Percentiles rank a stretch among this genome's conserved stretches.
Conservation (phyloP, 2,888 invertebrate species). For the Rhagonycha fulva region DNA sequence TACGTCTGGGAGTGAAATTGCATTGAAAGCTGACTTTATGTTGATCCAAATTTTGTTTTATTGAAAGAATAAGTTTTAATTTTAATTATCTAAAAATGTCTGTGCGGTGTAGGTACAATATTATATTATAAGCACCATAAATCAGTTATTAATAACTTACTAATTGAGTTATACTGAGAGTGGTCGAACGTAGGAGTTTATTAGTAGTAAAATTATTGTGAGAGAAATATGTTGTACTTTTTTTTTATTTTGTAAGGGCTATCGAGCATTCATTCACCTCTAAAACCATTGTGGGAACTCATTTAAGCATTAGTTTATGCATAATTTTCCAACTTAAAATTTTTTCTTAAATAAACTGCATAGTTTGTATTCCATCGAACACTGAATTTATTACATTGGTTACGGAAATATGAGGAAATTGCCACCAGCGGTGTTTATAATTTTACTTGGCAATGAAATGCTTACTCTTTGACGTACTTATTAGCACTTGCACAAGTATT, state of each 20-base stretch:
- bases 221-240: not conserved
- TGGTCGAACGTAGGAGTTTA: not conserved
- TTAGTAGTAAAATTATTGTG: not conserved
- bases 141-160: not conserved
- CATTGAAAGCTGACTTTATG: not conserved
- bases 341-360: not conserved
- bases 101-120: not conserved
- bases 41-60: not conserved
- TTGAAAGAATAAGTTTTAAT: not conserved
- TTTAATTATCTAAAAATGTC: not conserved
- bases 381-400: slow-evolving; percentile 7
- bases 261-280: not conserved
- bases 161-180: not conserved
- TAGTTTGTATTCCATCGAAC: slow-evolving; percentile 11
- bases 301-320: not conserved
- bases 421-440: slow-evolving; percentile 9
- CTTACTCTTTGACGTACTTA: slow-evolving; percentile 10
- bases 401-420: slow-evolving; percentile 10
- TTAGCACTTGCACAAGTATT: slow-evolving; percentile 12
- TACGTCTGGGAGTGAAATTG: not conserved
- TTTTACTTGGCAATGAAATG: slow-evolving; percentile 12
- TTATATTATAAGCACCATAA: not conserved
- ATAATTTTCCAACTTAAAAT: slow-evolving; percentile 2
- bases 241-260: not conserved
- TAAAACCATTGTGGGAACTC: slow-evolving; percentile 1